Conservation (phyloP, 2,888 invertebrate species). For the Lasioglossum marginatum region DNA sequence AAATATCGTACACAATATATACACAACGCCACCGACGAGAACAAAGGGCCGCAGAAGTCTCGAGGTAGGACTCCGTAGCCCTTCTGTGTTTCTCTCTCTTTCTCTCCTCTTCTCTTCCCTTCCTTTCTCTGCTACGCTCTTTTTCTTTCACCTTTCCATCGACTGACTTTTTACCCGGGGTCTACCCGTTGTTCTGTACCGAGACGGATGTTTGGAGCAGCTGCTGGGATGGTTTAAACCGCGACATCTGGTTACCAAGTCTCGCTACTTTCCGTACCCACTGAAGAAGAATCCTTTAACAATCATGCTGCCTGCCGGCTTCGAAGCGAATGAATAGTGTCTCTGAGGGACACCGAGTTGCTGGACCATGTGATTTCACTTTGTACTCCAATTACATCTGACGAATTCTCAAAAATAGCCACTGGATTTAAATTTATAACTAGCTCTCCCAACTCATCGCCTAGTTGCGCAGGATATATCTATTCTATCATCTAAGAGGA, state of each 20-base stretch:
- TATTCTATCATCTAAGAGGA: background rate
- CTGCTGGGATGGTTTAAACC: slow-evolving; percentile 13
- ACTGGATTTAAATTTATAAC: background rate
- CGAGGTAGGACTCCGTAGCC: slow-evolving; percentile 56
- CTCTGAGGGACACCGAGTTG: background rate
- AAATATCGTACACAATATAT: slow-evolving; percentile 63
- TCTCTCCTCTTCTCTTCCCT: background rate
- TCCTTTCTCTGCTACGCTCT: slow-evolving; percentile 23
- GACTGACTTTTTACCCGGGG: slow-evolving; percentile 59
- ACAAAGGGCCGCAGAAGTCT: slow-evolving; percentile 61
- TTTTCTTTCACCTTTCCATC: slow-evolving; percentile 62
- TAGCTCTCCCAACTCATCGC: background rate
- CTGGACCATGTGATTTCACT: background rate
- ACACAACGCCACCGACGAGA: slow-evolving; percentile 28
- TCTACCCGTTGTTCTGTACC: slow-evolving; percentile 11
- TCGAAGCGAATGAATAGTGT: background rate
- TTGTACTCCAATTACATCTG: background rate
- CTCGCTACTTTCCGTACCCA: slow-evolving; percentile 18
- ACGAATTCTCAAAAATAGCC: background rate
- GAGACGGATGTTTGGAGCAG: slow-evolving; percentile 11
- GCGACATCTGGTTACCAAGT: slow-evolving; percentile 13
- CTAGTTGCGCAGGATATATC: background rate
- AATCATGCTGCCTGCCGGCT: slow-evolving; percentile 1
- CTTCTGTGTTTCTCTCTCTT: slow-evolving; percentile 30
- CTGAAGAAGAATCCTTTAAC: slow-evolving; percentile 22